These are phyloP conservation scores for Melieria crassipennis DNA, from an alignment of 2,888 invertebrate species.

Conservation along the genomic window DNA sequence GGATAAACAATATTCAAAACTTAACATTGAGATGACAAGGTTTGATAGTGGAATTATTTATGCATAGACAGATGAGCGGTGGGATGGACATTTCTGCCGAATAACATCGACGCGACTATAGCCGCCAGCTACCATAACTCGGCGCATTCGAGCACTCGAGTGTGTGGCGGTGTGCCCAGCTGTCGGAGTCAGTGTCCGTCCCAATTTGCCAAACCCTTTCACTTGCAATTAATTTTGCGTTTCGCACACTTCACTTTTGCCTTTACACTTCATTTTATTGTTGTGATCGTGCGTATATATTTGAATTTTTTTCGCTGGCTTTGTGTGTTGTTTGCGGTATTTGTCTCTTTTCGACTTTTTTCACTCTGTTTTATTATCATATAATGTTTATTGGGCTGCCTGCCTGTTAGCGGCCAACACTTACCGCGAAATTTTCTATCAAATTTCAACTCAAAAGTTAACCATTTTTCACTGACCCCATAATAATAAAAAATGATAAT, in stretches of 20 bases:
- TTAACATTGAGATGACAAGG: constrained; percentile 19
- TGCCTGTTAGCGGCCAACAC: too few relatives aligned
- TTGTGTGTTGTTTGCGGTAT: background rate
- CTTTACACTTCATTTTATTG: background rate
- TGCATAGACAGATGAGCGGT: background rate
- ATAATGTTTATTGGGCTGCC: too few relatives aligned
- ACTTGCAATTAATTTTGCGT: constrained; percentile 24
- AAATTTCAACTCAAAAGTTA: background rate
- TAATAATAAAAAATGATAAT: constrained; percentile 5
- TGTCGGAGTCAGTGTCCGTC: background rate
- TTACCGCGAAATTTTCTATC: background rate
- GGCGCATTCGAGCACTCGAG: background rate
- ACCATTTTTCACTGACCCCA: constrained; percentile 21
- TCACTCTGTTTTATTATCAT: background rate
- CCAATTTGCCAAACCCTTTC: constrained; percentile 26
- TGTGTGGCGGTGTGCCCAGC: background rate
- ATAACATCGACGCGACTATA: too few relatives aligned
- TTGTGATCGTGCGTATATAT: too few relatives aligned
- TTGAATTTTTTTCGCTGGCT: too few relatives aligned
- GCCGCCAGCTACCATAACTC: too few relatives aligned
- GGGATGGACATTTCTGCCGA: background rate
- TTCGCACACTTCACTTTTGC: constrained; percentile 15
- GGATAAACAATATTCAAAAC: background rate
- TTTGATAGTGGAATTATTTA: constrained; percentile 6
- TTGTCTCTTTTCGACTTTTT: background rate